Evolutionary conservation across 1,140 invertebrate species (phyloP).

Genomic region (Rhysida immarginata): DNA sequence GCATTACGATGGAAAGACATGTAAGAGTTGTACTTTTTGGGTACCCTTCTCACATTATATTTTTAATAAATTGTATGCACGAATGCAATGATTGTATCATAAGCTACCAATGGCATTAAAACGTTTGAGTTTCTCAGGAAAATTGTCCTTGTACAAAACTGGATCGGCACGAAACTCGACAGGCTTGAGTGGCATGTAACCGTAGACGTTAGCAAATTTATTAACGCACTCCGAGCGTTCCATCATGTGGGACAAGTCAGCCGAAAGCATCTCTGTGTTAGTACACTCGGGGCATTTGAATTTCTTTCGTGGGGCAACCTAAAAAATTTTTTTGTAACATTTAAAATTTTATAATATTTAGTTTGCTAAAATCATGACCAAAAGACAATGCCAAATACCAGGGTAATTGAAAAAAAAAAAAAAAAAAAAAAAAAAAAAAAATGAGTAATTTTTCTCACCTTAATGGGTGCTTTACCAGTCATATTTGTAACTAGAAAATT

Average conservation of each 20-base stretch:
- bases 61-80: too few species aligned
- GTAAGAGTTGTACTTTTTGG: too few species aligned
- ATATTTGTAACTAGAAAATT: slow-evolving; percentile 80
- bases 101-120: slow-evolving; percentile 85
- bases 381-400: too few species aligned
- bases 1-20: too few species aligned
- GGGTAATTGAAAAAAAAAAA: too few species aligned
- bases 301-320: slow-evolving; percentile 93
- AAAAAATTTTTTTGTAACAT: too few species aligned
- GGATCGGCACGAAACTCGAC: slow-evolving; percentile 91
- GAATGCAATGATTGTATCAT: slow-evolving; percentile 34
- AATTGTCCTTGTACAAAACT: slow-evolving; percentile 75
- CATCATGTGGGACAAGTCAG: slow-evolving; percentile 77
- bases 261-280: slow-evolving; percentile 85
- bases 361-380: too few species aligned
- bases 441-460: too few species aligned
- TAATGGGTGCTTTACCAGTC: slow-evolving; percentile 86
- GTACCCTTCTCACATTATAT: too few species aligned
- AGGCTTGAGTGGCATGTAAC: slow-evolving; percentile 68
- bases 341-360: too few species aligned
- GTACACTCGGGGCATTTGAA: slow-evolving; percentile 93
- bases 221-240: slow-evolving; percentile 85
- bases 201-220: slow-evolving; percentile 65
- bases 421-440: too few species aligned
- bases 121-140: slow-evolving; percentile 69